Base-by-base conservation (phyloP, 1,140 invertebrate genomes). In the Aphis craccivora region DNA sequence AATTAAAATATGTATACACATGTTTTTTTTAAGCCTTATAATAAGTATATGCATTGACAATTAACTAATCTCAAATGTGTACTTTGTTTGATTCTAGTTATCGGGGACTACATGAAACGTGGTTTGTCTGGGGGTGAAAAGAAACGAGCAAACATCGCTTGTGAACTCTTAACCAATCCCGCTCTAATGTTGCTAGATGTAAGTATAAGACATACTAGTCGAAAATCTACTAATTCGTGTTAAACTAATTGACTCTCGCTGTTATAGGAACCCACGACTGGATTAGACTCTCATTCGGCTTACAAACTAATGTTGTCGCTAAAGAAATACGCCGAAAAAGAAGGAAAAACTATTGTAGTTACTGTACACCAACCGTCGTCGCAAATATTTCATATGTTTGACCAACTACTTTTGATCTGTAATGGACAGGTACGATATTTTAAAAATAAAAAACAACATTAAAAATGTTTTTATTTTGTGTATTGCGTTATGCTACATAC, bases 301-400 rank as follows among this genome's bases (percentile, higher is more conserved):
- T 96, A 97, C 94, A 97, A 96, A 94, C 94, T 98, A 89, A 98
- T 98, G 96, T 95, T 96, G 92, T 97, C 96, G 89, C 95, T 98
- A 90, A 97, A 98, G 95, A 96, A 96, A 53, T 98, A 97, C 94
- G 97, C 97, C 1, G 96, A 97, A 93, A 96, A 97, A 94, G 97
- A 97, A 95, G 96, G 97, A 90, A 98, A 98, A 95, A 97, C 97
- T 6, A 96, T 98, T 53, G 97, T 98, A 60, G 96, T 98, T 40
- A 98, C 97, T 43, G 97, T 98, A 23, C 98, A 98, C 95, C 98
- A 98, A 95, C 98, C 98, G 0, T 98, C 97, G 60, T 98, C 97
- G 87, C 97, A 98, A 95, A 98, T 98, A 95, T 98, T 98, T 95
- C 97, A 98, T 95, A 97, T 97, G 96, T 98, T 98, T 95, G 97